Base-by-base conservation (phyloP, 2,113 vertebrate genomes). In the Antidorcas marsupialis region DNA sequence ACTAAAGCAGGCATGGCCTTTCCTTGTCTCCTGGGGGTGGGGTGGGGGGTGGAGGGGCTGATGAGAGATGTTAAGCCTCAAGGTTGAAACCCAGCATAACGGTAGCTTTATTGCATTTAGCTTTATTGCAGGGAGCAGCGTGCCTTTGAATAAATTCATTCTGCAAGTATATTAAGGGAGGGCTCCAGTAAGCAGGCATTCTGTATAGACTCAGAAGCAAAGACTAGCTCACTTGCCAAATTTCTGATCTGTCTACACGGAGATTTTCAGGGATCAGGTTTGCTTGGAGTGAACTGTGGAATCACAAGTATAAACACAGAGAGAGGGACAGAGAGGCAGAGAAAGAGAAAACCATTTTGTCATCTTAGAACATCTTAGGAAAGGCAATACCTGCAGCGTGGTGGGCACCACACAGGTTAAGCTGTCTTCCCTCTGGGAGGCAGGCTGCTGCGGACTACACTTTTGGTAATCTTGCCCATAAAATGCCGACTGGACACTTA, bases 401-500 rank as follows among this genome's bases (percentile, higher is more conserved):
- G 99, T 99, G 88, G 99, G 98, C 53, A 99, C 99, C 76, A 99
- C 98, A 87, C 99, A 99, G 98, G 98, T 99, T 97, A 98, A 85
- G 98, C 99, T 98, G 87, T 97, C 98, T 94, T 96, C 85, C 98
- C 97, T 98, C 64, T 59, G 96, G 95, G 98, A 79, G 96, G 97
- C 98, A 45, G 97, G 97, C 87, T 98, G 97, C 97, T 84, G 97
- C 33, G 98, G 89, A 3, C 86, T 95, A 97, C 99, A 99, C 94
- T 97, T 97, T 86, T 81, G 98, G 67, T 98, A 97, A 97, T 98
- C 98, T 88, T 99, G 99, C 89, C 99, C 99, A 0, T 99, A 99
- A 98, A 99, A 99, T 16, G 99, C 99, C 8, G 99, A 99, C 97
- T 99, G 99, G 85, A 99, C 95, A 59, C 99, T 99, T 98, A 99